Evolutionary conservation across 2,113 vertebrate species (phyloP).

Genomic region (Grammomys surdaster): DNA sequence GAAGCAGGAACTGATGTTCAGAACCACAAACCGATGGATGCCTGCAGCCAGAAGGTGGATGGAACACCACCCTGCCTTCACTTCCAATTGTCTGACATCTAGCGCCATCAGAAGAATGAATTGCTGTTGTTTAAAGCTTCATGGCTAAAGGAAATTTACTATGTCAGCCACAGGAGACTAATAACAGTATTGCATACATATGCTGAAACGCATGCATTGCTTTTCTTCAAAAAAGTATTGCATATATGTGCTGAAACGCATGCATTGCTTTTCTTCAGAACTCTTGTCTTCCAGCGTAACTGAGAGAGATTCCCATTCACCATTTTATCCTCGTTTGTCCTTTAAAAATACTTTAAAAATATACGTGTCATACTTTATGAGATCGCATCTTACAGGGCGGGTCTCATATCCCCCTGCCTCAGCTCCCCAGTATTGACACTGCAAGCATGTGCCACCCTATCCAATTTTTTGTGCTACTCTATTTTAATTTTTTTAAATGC

Average conservation of each 20-base stretch:
- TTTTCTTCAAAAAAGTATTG: background rate
- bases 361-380: background rate
- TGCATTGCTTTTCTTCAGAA: constrained; percentile 11
- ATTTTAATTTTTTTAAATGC: constrained; percentile 16
- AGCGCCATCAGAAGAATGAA: background rate
- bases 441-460: background rate
- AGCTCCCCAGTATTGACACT: background rate
- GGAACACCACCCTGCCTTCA: background rate
- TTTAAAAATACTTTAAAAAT: background rate
- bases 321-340: background rate
- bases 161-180: background rate
- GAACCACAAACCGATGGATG: background rate
- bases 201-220: background rate
- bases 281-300: background rate
- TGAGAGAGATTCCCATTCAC: constrained; percentile 3
- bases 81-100: background rate
- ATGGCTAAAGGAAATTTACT: background rate
- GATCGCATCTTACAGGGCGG: background rate
- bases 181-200: background rate
- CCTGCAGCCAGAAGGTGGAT: background rate
- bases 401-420: background rate
- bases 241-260: background rate
- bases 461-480: background rate
- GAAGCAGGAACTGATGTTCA: too few species aligned
- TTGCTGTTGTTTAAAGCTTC: background rate